These are phyloP conservation scores for Toxonevra muliebris DNA, from an alignment of 2,888 invertebrate species.

Conservation along the genomic window DNA sequence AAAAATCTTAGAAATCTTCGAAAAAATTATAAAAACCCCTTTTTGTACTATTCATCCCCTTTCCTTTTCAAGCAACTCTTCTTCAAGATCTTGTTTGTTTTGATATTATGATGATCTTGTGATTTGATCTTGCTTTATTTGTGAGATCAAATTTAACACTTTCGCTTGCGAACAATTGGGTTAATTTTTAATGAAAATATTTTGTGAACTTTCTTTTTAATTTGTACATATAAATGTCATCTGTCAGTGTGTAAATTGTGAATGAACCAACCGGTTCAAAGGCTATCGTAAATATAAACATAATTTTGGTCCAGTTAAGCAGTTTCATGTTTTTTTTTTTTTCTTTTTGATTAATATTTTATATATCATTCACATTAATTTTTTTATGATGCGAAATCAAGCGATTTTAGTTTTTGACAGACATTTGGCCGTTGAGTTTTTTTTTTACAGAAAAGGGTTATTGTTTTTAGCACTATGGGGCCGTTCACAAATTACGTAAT, in stretches of 20 bases:
- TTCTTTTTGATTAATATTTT: constrained; percentile 11
- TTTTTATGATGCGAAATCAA: constrained; percentile 23
- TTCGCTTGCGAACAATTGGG: constrained; percentile 8
- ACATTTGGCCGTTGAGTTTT: constrained; percentile 52
- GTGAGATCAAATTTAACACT: constrained; percentile 12
- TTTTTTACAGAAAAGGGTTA: too few species aligned
- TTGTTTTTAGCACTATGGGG: too few species aligned
- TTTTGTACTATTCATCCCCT: constrained; percentile 10
- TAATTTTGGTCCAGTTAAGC: constrained; percentile 42
- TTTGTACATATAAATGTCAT: neutral
- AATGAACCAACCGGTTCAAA: constrained; percentile 10
- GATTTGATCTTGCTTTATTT: constrained; percentile 13
- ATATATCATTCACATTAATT: too few species aligned
- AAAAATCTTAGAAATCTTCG: too few species aligned
- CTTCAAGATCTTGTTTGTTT: neutral
- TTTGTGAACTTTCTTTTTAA: constrained; percentile 3
- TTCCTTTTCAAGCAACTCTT: neutral
- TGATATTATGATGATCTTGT: neutral
- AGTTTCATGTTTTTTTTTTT: neutral
- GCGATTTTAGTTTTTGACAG: constrained; percentile 40
- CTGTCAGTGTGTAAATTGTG: constrained; percentile 3
- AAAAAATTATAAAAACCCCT: neutral
- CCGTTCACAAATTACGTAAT: too few species aligned
- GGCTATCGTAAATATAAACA: too few species aligned
- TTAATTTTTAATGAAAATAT: constrained; percentile 10